phyloP scores from a whole-genome alignment of 2,888 invertebrate genomes.

The Nipponacmea schrenckii region DNA sequence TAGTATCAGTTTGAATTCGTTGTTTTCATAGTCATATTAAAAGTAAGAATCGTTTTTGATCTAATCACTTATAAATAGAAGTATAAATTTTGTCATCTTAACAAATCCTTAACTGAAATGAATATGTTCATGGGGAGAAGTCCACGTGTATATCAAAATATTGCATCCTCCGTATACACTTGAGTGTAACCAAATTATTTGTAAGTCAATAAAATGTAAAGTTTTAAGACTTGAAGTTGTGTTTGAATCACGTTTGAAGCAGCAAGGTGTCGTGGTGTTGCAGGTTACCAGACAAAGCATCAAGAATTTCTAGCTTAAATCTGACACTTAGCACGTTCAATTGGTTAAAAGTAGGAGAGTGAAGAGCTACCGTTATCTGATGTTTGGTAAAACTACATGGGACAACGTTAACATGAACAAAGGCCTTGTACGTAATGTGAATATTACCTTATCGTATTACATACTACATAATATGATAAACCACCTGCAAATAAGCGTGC shows the following conservation, averaged over 20 bases:
- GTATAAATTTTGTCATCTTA: no score
- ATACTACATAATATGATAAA: conserved; percentile 2
- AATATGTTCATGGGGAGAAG: no score
- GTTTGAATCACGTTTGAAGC: conserved; percentile 1
- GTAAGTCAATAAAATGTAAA: background rate
- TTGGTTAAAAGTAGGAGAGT: background rate
- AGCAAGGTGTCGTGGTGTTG: background rate
- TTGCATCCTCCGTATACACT: no score
- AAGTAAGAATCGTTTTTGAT: no score
- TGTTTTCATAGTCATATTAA: no score
- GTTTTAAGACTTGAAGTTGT: background rate
- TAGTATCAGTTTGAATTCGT: no score
- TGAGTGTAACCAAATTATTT: background rate
- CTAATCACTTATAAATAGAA: no score
- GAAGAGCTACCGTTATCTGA: conserved; percentile 7
- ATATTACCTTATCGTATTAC: conserved; percentile 4
- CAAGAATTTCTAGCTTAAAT: background rate
- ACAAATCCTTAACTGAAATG: no score
- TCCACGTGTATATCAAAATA: no score
- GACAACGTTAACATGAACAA: background rate
- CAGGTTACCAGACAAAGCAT: conserved; percentile 1
- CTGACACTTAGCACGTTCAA: conserved; percentile 2
- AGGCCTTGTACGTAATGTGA: conserved; percentile 6
- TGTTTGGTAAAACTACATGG: background rate
- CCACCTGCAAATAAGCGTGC: conserved; percentile 9